These are phyloP conservation scores for Hyposoter didymator DNA, from an alignment of 2,888 invertebrate genomes.

Conservation along the genomic window DNA sequence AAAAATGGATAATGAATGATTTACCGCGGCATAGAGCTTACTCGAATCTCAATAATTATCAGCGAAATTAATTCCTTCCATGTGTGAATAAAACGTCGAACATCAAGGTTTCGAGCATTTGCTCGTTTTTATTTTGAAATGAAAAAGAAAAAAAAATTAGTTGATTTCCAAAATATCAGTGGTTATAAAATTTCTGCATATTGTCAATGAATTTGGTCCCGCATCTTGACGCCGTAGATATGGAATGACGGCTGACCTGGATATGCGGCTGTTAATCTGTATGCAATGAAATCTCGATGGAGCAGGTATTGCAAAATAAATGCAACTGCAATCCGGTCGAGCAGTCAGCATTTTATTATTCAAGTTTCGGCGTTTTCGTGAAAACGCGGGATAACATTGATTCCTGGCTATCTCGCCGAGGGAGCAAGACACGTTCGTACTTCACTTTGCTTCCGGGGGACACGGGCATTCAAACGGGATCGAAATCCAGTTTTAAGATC, in stretches of 20 bases:
- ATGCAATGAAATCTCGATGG: conserved; percentile 7
- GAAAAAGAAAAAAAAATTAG: neutral
- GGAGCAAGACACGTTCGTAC: conserved; percentile 50
- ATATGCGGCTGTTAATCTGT: no score
- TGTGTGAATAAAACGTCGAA: neutral
- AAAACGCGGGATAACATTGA: conserved; percentile 46
- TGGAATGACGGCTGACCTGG: no score
- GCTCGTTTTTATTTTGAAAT: neutral
- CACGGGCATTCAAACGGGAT: conserved; percentile 75
- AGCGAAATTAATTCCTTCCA: neutral
- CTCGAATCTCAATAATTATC: neutral
- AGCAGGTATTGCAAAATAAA: neutral
- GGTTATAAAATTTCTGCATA: neutral
- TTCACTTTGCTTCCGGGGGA: conserved; percentile 68
- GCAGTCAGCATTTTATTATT: neutral
- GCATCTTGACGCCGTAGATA: neutral
- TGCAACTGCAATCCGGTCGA: conserved; percentile 6
- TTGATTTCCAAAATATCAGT: neutral
- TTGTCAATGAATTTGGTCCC: neutral
- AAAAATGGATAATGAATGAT: neutral
- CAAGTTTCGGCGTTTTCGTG: conserved; percentile 1
- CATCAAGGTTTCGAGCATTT: neutral
- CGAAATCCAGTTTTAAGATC: conserved; percentile 83
- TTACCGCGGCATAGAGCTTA: neutral
- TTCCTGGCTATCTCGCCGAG: conserved; percentile 39